Percentiles rank a stretch among this genome's conserved stretches.
Conservation (phyloP, 2,888 invertebrate genomes). For the Chromoteleia sp. region DNA sequence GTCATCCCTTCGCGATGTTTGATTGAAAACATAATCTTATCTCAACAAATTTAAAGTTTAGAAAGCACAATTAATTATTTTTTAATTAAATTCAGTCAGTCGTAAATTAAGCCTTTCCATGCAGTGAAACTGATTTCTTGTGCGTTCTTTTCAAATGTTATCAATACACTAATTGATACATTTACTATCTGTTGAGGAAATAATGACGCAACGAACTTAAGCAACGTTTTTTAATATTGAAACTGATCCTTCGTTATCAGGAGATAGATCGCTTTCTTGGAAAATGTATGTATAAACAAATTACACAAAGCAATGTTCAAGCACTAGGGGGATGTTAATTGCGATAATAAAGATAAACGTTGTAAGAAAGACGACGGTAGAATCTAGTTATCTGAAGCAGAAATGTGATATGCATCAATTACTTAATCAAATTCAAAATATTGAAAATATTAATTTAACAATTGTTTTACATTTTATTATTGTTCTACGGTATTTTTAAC, state of each 20-base stretch:
- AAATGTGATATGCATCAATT: too few species aligned
- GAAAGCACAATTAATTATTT: too few species aligned
- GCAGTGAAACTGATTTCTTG: neutral
- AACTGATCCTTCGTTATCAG: constrained; percentile 56
- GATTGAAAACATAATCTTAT: constrained; percentile 6
- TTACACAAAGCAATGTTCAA: constrained; percentile 43
- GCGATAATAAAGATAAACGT: constrained; percentile 55
- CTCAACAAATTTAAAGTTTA: too few species aligned
- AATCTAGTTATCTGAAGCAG: too few species aligned
- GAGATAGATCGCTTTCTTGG: constrained; percentile 37
- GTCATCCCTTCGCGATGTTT: neutral
- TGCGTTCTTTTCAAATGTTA: neutral
- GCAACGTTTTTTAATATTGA: constrained; percentile 37
- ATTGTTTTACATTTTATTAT: too few species aligned
- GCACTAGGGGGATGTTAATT: constrained; percentile 53
- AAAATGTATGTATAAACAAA: constrained; percentile 39
- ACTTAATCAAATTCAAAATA: too few species aligned
- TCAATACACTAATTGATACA: constrained; percentile 6
- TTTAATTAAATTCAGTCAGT: too few species aligned
- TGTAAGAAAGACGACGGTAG: constrained; percentile 38
- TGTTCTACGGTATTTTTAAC: too few species aligned
- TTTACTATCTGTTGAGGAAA: constrained; percentile 25
- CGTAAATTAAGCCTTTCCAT: neutral
- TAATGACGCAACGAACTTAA: constrained; percentile 41
- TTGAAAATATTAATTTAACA: too few species aligned